Base-by-base conservation (phyloP, 2,797 vertebrate species). In the Meda fulgida region DNA sequence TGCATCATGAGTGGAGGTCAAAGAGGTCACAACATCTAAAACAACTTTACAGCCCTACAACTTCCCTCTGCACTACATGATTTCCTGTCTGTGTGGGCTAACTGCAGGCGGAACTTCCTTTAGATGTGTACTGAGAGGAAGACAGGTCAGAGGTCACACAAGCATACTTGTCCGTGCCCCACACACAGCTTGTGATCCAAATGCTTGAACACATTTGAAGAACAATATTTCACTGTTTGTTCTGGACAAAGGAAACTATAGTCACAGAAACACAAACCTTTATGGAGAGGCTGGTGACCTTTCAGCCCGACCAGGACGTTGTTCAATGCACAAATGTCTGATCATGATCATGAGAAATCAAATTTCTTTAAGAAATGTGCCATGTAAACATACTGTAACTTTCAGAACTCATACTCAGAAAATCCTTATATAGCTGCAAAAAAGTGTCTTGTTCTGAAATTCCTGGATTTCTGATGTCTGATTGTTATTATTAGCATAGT, bases 71-170 rank as follows among this genome's bases (percentile, higher is more conserved):
- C 71, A 73, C 80, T 23, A 72, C 87, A 84, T 34, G 76, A 80
- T 79, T 88, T 90, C 90, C 90, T 89, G 90, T 84, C 65, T 43
- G 80, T 79, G 84, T 29, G 80, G 80, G 53, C 79, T 76, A 85
- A 78, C 78, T 7, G 23, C 53, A 66, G 82, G 78, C 76, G 31
- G 67, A 51, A 82, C 75, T 85, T 87, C 81, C 78, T 76, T 81
- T 76, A 58, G 78, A 79, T 55, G 55, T 53, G 51, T 51, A 58
- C 73, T 48, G 85, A 86, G 87, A 91, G 88, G 80, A 84, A 80
- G 89, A 88, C 80, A 84, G 91, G 90, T 87, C 86, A 89, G 53
- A 87, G 86, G 82, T 87, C 43, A 78, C 53, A 21, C 51, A 53
- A 80, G 83, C 55, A 51, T 60, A 60, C 38, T 85, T 71, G 26